Conservation (phyloP, 2,888 invertebrate genomes). For the Cheilosia urbana region DNA sequence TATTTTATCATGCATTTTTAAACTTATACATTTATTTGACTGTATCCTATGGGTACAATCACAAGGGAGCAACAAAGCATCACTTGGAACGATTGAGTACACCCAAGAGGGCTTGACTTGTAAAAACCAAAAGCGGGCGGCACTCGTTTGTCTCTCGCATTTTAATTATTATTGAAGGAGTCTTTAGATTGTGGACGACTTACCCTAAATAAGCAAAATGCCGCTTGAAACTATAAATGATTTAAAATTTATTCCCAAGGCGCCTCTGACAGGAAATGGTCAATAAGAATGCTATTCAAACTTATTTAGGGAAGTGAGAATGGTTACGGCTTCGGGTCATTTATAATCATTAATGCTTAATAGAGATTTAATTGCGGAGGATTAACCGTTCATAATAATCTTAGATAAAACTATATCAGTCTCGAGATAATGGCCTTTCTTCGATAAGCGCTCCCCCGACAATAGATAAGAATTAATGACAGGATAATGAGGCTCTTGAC, state of each 20-base stretch:
- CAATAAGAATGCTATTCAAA: background rate
- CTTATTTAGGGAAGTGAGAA: conserved; percentile 4
- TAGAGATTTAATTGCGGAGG: conserved; percentile 64
- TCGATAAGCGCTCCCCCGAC: conserved; percentile 38
- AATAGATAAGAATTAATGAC: conserved; percentile 21
- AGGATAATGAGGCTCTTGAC: conserved; percentile 5
- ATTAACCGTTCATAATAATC: conserved; percentile 39
- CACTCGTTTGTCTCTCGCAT: too few species aligned
- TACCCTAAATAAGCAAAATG: too few species aligned
- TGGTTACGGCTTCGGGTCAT: background rate
- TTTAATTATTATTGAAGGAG: too few species aligned
- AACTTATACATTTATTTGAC: too few species aligned
- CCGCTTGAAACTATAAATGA: background rate
- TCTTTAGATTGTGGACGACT: too few species aligned
- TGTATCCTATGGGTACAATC: too few species aligned
- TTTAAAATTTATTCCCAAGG: conserved; percentile 24
- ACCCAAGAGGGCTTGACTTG: too few species aligned
- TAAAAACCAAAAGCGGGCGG: too few species aligned
- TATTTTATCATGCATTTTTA: too few species aligned
- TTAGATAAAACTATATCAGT: conserved; percentile 23
- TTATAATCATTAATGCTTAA: conserved; percentile 28
- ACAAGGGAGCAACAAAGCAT: too few species aligned
- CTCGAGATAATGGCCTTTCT: conserved; percentile 23
- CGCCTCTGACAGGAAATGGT: background rate
- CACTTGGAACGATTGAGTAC: too few species aligned